Conservation (phyloP, 1,140 invertebrate species). For the Nasonia longicornis region DNA sequence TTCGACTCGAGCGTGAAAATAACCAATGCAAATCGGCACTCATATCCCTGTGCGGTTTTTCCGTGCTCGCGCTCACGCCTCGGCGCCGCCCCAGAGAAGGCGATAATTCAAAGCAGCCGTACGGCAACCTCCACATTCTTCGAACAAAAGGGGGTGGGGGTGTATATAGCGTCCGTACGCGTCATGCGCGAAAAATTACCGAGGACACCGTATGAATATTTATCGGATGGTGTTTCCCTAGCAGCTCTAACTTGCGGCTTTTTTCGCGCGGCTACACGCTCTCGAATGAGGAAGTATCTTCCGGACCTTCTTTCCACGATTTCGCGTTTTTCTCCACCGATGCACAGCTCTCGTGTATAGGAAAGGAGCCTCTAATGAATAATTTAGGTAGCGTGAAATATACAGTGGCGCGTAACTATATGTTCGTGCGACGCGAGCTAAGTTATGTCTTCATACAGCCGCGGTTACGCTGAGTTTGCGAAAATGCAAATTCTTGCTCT, state of each 20-base stretch:
- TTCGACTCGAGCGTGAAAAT: too few relatives aligned
- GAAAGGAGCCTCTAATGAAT: neutral
- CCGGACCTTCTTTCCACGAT: neutral
- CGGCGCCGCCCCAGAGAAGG: neutral
- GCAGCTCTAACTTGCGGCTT: neutral
- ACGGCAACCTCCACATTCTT: constrained; percentile 1
- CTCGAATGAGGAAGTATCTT: neutral
- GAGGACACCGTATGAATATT: constrained; percentile 22
- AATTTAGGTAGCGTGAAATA: neutral
- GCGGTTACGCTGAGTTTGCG: too few relatives aligned
- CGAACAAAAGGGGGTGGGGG: neutral
- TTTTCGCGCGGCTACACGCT: neutral
- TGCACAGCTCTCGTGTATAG: neutral
- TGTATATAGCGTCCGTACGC: neutral
- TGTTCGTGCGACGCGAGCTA: too few relatives aligned
- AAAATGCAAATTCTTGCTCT: neutral
- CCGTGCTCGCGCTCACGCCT: too few relatives aligned
- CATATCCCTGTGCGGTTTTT: too few relatives aligned
- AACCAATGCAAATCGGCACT: too few relatives aligned
- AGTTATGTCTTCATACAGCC: too few relatives aligned
- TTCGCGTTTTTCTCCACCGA: neutral
- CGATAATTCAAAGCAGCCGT: constrained; percentile 10
- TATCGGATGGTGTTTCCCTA: constrained; percentile 1
- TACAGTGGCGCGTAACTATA: too few relatives aligned
- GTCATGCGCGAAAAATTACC: constrained; percentile 30